Evolutionary conservation across 1,140 invertebrate species (phyloP), one percentile per base, ranked within the genome.

Genomic region (Pseudomyrmex gracilis): DNA sequence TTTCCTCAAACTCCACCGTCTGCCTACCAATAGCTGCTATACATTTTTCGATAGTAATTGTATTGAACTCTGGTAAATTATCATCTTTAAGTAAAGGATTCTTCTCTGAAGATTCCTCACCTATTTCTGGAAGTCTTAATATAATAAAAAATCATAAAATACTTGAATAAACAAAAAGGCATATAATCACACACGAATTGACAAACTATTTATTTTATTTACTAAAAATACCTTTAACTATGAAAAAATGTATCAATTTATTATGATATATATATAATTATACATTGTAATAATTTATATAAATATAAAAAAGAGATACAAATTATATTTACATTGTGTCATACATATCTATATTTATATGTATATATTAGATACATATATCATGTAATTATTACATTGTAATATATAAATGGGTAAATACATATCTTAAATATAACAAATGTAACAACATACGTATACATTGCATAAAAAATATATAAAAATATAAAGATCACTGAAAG

Each of bases 61-160:
- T 95, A 90, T 96, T 97, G 91, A 98, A 98, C 90, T 97, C 96
- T 63, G 98, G 98, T 57, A 97, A 94, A 5, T 96, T 96, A 92
- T 96, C 95, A 53, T 95, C 95, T 84, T 96, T 95, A 0, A 98
- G 90, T n/a, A 98, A 92, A 22, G 96, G 95, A 94, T 97, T 97
- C 87, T 96, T 96, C 51, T 96, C 95, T 58, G 95, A 95, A 88
- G 96, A 95, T 90, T 98, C 97, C 91, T 97, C 96, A 7, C 98
- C 98, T 64, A 98, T 97, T 96, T 99, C 98, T 60, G 98, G 98
- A 76, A 99, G 96, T 85, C 98, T 99, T 58, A 10, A 77, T 45
- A 80, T 20, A 49, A 73, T 64, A 71, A 34, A 13, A 13, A 45
- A 57, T 57, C 63, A 82, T 15, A 57, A 15, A 47, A 58, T 57